Evolutionary conservation across 2,888 invertebrate species (phyloP), one percentile per base, ranked within the genome.

Genomic region (Timema cristinae): DNA sequence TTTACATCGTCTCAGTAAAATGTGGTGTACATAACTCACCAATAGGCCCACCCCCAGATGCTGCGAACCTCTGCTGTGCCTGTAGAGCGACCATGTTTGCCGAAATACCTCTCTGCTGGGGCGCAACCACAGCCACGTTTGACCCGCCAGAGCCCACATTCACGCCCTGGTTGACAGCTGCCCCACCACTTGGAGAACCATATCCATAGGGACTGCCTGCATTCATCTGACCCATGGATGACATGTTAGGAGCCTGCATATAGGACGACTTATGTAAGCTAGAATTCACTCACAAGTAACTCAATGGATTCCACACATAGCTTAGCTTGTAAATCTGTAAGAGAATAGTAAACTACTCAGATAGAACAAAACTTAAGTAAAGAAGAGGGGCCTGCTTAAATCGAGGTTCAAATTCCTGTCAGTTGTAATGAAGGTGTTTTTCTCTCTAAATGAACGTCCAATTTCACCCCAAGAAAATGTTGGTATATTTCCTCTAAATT

Each of bases 181-280:
- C 69, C 32, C 73, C 76, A 54, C 75, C 75, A 13, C 76, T 75
- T n/a, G 77, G 74, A 59, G 76, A 75, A 61, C 81, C 81, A 71
- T 83, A 83, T 52, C 81, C 82, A 73, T 83, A 84, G 4, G 83
- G 81, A 75, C 81, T 81, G 16, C 81, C 80, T 69, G 81, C 80
- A 13, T 75, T 73, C 79, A 83, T 80, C 73, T 82, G 82, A 59
- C 80, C 80, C 80, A 83, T 81, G 69, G 81, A 81, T 13, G 81
- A 77, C 79, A 83, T 82, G 68, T 79, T 82, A 76, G 87, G 84
- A 79, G 87, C 85, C 81, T 89, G 86, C 87, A 87, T 85, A 77
- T 32, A 66, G 49, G 15, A 66, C 59, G n/a, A 32, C 32, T 32
- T 32, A 32, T 32, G 32, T 32, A 32, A 32, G 32, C 32, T 32